Percentiles rank a stretch among this genome's conserved stretches.
Conservation (phyloP, 2,888 invertebrate species). For the Macrophya alboannulata region DNA sequence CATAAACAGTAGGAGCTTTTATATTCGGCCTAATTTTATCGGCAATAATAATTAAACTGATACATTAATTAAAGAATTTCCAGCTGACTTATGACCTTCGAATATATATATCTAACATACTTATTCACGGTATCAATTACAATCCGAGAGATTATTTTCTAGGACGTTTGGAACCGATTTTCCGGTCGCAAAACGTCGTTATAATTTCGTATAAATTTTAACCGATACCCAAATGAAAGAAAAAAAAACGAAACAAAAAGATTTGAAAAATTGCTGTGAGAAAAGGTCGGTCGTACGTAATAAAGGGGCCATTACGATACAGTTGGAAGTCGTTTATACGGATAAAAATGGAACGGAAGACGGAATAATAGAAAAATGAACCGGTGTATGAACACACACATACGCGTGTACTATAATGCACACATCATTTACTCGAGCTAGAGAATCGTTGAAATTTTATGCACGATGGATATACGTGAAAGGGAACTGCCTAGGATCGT, state of each 20-base stretch:
- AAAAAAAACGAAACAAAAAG: not conserved
- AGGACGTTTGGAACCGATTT: not conserved
- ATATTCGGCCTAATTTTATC: not conserved
- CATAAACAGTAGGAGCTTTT: not conserved
- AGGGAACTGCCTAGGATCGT: not conserved
- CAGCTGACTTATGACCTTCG: not conserved
- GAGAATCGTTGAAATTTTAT: conserved; percentile 3
- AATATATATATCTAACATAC: not conserved
- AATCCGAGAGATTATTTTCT: not conserved
- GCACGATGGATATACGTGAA: not conserved
- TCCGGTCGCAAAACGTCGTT: not conserved
- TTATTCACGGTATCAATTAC: not conserved
- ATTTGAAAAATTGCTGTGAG: not conserved
- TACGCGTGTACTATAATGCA: not conserved
- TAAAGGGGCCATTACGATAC: not conserved
- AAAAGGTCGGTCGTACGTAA: not conserved
- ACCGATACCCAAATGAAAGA: not conserved
- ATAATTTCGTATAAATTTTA: not conserved
- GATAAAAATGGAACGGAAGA: conserved; percentile 16
- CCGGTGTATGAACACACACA: not conserved
- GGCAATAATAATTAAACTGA: not conserved
- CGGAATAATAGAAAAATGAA: conserved; percentile 10
- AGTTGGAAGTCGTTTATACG: not conserved
- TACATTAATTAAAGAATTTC: conserved; percentile 3
- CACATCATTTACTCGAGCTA: not conserved